Conservation (phyloP, 2,113 vertebrate genomes). For the Nycticorax nycticorax region DNA sequence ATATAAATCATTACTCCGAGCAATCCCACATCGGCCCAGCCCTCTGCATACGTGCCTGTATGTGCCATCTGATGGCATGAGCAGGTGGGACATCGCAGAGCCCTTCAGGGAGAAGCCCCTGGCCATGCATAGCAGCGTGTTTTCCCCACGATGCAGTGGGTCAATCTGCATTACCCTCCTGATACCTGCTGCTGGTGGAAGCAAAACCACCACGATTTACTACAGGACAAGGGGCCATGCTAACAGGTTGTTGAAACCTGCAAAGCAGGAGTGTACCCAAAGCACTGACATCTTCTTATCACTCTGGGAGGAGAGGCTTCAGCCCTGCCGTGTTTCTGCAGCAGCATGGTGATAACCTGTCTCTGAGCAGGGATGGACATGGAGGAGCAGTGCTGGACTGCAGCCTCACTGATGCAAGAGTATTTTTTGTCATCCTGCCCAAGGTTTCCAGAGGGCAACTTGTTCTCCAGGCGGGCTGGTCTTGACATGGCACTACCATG, state of each 20-base stretch:
- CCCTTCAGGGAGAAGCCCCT: not conserved
- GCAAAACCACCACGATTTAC: not conserved
- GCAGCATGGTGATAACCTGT: not conserved
- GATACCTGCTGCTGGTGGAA: not conserved
- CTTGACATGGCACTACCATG: not conserved
- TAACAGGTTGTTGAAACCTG: not conserved
- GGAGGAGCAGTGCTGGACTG: not conserved
- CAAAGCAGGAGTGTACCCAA: not conserved
- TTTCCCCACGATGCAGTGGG: fast-evolving
- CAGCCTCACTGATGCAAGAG: not conserved
- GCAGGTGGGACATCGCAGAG: too few relatives aligned
- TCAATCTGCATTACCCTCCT: not conserved
- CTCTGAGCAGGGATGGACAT: not conserved
- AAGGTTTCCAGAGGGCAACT: not conserved
- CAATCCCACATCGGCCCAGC: not conserved
- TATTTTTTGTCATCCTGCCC: not conserved
- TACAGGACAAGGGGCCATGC: not conserved
- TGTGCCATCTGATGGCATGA: too few relatives aligned
- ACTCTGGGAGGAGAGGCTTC: not conserved
- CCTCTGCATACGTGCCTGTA: not conserved
- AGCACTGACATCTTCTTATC: not conserved
- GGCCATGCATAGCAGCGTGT: fast-evolving
- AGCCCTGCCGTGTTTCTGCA: not conserved
- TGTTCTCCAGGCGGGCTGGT: not conserved
- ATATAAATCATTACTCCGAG: not conserved